These are phyloP conservation scores for Trissolcus brochymenae DNA, from an alignment of 2,888 invertebrate species.

Conservation along the genomic window DNA sequence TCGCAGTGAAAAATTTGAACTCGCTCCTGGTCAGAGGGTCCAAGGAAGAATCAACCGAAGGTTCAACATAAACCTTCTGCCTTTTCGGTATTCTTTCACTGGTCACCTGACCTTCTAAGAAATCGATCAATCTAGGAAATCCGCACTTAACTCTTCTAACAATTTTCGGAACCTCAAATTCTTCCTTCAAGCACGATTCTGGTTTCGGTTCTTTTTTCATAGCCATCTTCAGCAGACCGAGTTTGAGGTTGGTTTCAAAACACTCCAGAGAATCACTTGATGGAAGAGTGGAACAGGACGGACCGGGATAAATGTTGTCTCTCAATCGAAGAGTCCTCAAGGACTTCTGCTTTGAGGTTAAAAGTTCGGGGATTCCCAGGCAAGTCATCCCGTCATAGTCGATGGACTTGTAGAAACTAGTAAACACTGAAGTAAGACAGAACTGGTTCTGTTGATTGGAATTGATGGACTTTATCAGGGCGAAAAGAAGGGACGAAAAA, in stretches of 20 bases:
- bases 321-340: not conserved
- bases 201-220: constrained; percentile 1
- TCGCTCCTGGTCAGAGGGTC: constrained; percentile 11
- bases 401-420: constrained; percentile 19
- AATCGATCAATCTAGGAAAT: constrained; percentile 38
- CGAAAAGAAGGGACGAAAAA: constrained; percentile 66
- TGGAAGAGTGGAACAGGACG: not conserved
- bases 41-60: not conserved
- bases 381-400: constrained; percentile 25
- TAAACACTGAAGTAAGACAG: constrained; percentile 63
- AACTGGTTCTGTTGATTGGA: constrained; percentile 64
- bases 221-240: constrained; percentile 19
- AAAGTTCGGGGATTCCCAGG: constrained; percentile 16
- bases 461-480: constrained; percentile 69
- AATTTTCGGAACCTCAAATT: not conserved
- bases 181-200: constrained; percentile 10
- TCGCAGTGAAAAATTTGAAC: constrained; percentile 5
- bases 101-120: constrained; percentile 29
- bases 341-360: constrained; percentile 15
- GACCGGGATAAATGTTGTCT: not conserved
- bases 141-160: constrained; percentile 13
- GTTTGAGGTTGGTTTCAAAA: constrained; percentile 28
- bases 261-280: constrained; percentile 24
- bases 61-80: constrained; percentile 2
- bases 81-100: constrained; percentile 34